These are phyloP conservation scores for Lipophrys pholis DNA, from an alignment of 2,113 vertebrate genomes.

Conservation along the genomic window DNA sequence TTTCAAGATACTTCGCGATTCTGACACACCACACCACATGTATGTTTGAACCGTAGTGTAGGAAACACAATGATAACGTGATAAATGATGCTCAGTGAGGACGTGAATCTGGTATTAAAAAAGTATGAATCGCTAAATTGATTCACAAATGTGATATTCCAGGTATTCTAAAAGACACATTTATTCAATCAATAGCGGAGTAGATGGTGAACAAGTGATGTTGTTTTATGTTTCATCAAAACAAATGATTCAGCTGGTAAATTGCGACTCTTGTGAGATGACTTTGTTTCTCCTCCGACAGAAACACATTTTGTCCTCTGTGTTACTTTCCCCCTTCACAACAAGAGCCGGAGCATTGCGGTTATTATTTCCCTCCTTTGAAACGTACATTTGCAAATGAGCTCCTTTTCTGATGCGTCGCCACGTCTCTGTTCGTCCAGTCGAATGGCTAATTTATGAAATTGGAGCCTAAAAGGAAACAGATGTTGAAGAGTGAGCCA, in stretches of 20 bases:
- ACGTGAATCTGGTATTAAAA: constrained; percentile 21
- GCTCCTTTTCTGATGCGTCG: constrained; percentile 31
- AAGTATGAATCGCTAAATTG: no score
- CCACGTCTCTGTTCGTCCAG: constrained; percentile 16
- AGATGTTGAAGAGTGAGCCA: constrained; percentile 45
- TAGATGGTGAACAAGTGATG: not conserved
- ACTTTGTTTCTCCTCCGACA: not conserved
- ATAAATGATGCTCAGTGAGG: constrained; percentile 17
- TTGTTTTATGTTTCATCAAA: not conserved
- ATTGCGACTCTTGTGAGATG: not conserved
- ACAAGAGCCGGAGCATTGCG: constrained; percentile 8
- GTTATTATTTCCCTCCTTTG: constrained; percentile 15
- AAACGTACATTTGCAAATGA: constrained; percentile 37
- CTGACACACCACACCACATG: constrained; percentile 17
- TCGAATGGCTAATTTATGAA: constrained; percentile 4
- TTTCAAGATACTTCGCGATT: constrained; percentile 1
- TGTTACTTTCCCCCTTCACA: constrained; percentile 15
- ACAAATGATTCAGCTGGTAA: not conserved
- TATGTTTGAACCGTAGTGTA: constrained; percentile 14
- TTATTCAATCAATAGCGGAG: not conserved
- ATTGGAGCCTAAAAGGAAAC: constrained; percentile 29
- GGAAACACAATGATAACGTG: constrained; percentile 18
- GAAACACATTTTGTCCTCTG: not conserved
- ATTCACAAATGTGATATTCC: no score
- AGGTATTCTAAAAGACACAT: no score